A percentile compares a stretch with the other conserved stretches of the same genome.
Conservation (phyloP, 2,888 invertebrate genomes). For the Drosophila dives region DNA sequence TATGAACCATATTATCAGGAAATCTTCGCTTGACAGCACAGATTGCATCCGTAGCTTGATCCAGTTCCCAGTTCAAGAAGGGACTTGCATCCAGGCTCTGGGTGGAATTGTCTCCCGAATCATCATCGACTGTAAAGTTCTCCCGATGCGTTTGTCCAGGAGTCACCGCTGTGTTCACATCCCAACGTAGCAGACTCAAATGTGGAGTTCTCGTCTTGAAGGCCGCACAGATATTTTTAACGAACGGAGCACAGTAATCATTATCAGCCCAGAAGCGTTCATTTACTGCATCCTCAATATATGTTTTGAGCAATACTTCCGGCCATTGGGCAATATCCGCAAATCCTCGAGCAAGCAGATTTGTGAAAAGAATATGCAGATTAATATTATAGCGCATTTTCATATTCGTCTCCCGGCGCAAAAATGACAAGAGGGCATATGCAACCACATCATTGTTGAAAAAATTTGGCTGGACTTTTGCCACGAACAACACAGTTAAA, state of each 20-base stretch:
- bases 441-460: constrained; percentile 91
- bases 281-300: constrained; percentile 96
- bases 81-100: constrained; percentile 84
- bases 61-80: constrained; percentile 77
- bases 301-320: constrained; percentile 95
- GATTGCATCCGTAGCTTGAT: constrained; percentile 85
- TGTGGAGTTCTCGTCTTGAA: constrained; percentile 83
- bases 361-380: constrained; percentile 93
- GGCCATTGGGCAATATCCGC: constrained; percentile 95
- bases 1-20: constrained; percentile 86
- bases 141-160: constrained; percentile 58
- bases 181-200: constrained; percentile 72
- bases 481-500: constrained; percentile 91
- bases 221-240: constrained; percentile 92
- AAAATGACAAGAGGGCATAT: constrained; percentile 91
- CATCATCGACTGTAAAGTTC: constrained; percentile 85
- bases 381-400: constrained; percentile 93
- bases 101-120: constrained; percentile 84
- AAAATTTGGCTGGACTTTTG: constrained; percentile 91
- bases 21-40: constrained; percentile 87
- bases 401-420: constrained; percentile 91
- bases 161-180: constrained; percentile 63
- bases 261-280: constrained; percentile 98
- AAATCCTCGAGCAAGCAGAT: constrained; percentile 92
- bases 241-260: constrained; percentile 94